Evolutionary conservation across 2,113 vertebrate genomes (phyloP).

Genomic region (Calyptomena viridis): DNA sequence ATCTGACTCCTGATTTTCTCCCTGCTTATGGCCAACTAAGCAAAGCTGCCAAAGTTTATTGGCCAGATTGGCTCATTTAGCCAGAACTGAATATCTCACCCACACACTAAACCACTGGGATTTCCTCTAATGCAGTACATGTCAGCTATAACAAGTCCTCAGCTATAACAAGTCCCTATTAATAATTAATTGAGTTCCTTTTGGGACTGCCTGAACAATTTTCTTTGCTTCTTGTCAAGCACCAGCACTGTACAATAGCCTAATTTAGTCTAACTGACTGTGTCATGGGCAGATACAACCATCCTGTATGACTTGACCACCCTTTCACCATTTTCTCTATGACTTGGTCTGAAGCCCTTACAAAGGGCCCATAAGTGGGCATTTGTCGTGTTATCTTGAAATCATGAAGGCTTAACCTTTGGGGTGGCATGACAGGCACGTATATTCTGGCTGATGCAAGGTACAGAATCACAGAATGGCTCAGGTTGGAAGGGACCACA

Average conservation of each 20-base stretch:
- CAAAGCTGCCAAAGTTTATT: slow-evolving; percentile 25
- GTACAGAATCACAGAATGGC: too few species aligned
- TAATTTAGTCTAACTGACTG: background rate
- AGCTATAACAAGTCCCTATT: background rate
- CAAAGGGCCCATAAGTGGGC: background rate
- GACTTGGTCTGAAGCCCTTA: background rate
- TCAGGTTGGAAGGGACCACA: too few species aligned
- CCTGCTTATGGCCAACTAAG: background rate
- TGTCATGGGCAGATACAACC: background rate
- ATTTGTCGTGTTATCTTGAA: background rate
- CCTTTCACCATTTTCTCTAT: background rate
- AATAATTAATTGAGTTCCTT: slow-evolving; percentile 36
- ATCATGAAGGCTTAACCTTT: accelerated
- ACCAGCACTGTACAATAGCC: background rate
- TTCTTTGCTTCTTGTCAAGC: slow-evolving; percentile 1
- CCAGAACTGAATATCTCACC: background rate
- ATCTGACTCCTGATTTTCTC: slow-evolving; percentile 41
- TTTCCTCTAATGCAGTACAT: background rate
- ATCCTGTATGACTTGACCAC: background rate
- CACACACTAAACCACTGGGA: background rate
- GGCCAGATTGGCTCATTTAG: slow-evolving; percentile 18
- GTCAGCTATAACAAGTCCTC: background rate
- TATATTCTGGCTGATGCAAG: background rate
- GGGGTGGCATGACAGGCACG: background rate
- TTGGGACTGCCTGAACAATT: slow-evolving; percentile 7